Evolutionary conservation across 2,888 invertebrate species (phyloP).

Genomic region (Tupiocoris notatus): DNA sequence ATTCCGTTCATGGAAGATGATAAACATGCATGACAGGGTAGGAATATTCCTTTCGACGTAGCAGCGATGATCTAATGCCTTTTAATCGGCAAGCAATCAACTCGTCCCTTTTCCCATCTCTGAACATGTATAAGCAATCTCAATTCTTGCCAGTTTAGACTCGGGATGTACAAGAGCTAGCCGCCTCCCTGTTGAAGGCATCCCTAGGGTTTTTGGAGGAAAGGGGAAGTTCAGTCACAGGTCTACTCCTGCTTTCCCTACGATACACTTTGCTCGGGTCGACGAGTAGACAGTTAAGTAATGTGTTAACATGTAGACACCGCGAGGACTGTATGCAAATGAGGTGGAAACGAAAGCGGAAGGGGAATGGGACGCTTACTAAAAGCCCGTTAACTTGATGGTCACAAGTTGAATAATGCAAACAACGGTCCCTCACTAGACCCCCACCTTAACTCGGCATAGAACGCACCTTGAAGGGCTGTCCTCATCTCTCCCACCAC

Average conservation of each 20-base stretch:
- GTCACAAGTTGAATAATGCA: slow-evolving; percentile 37
- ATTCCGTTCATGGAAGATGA: too few relatives aligned
- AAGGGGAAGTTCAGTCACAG: neutral
- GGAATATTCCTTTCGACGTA: neutral
- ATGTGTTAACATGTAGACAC: slow-evolving; percentile 37
- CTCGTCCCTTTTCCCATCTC: neutral
- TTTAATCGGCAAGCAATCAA: neutral
- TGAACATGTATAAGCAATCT: slow-evolving; percentile 34
- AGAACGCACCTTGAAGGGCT: neutral
- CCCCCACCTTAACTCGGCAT: neutral
- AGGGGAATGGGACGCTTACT: slow-evolving; percentile 21
- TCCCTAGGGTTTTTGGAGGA: slow-evolving; percentile 6
- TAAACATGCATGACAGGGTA: neutral
- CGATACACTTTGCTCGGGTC: neutral
- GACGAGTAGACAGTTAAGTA: slow-evolving; percentile 18
- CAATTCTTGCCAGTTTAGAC: neutral
- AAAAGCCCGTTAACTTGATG: slow-evolving; percentile 39
- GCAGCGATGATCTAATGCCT: neutral
- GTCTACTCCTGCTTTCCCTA: neutral
- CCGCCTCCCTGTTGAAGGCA: neutral
- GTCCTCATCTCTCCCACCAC: neutral
- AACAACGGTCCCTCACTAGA: slow-evolving; percentile 16
- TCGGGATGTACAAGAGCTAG: neutral
- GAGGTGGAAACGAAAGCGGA: slow-evolving; percentile 8
- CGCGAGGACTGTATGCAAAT: slow-evolving; percentile 30